These are phyloP conservation scores for Morphnarchus princeps DNA, from an alignment of 2,113 vertebrate genomes.

Conservation along the genomic window DNA sequence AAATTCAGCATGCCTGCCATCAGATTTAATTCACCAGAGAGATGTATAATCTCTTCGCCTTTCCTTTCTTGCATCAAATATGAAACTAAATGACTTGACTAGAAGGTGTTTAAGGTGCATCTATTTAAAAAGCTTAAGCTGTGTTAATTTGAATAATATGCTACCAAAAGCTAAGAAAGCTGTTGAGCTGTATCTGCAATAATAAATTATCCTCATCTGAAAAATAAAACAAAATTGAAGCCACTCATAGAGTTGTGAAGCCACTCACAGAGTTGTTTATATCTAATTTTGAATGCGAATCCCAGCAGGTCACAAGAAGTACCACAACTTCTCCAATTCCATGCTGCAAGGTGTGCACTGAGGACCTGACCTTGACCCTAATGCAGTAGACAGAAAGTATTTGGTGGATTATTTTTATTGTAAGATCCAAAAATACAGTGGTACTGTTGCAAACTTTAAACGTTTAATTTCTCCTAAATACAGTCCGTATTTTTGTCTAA, in stretches of 20 bases:
- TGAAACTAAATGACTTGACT: background rate
- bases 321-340: background rate
- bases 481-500: background rate
- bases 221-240: background rate
- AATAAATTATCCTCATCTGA: background rate
- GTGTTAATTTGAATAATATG: conserved; percentile 17
- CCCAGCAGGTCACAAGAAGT: background rate
- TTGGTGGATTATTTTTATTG: background rate
- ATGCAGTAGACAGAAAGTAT: background rate
- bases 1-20: background rate
- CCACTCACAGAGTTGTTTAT: background rate
- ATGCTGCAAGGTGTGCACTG: background rate
- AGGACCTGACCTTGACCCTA: background rate
- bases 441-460: background rate
- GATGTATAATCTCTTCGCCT: background rate
- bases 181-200: background rate
- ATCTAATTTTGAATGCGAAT: background rate
- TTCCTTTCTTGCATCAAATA: background rate
- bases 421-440: background rate
- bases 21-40: background rate
- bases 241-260: background rate
- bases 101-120: background rate
- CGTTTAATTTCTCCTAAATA: background rate
- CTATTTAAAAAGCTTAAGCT: conserved; percentile 7
- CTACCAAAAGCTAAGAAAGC: background rate